phyloP scores from a whole-genome alignment of 1,140 invertebrate genomes.

The Asbolus verrucosus region DNA sequence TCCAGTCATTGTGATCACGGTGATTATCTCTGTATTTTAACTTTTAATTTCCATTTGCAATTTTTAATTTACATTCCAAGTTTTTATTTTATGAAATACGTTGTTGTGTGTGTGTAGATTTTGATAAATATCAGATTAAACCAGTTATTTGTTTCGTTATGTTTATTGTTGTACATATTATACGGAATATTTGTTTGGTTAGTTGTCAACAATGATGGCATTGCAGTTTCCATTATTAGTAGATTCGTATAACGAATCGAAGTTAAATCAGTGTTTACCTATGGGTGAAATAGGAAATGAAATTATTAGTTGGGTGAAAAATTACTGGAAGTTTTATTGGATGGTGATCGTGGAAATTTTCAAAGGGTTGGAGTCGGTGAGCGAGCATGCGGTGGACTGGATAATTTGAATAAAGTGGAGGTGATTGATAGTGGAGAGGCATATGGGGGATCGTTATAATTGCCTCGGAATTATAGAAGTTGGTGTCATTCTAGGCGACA shows the following conservation, averaged over 20 bases:
- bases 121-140: not conserved
- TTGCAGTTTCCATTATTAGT: too few relatives aligned
- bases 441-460: constrained; percentile 12
- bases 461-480: constrained; percentile 15
- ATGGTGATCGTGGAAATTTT: constrained; percentile 15
- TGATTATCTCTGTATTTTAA: constrained; percentile 1
- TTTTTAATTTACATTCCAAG: constrained; percentile 1
- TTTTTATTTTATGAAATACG: not conserved
- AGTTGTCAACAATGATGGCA: too few relatives aligned
- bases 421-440: constrained; percentile 17
- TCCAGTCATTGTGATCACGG: not conserved
- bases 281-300: not conserved
- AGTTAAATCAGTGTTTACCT: not conserved
- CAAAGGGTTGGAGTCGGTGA: not conserved
- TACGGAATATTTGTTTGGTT: too few relatives aligned
- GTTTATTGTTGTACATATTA: too few relatives aligned
- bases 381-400: not conserved
- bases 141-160: too few relatives aligned
- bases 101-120: not conserved
- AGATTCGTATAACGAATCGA: not conserved
- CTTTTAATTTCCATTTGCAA: constrained; percentile 8
- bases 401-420: constrained; percentile 14
- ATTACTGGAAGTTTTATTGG: constrained; percentile 17
- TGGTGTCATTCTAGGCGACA: constrained; percentile 7
- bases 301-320: not conserved